Conservation (phyloP, 2,797 vertebrate genomes). For the Aplochiton taeniatus region DNA sequence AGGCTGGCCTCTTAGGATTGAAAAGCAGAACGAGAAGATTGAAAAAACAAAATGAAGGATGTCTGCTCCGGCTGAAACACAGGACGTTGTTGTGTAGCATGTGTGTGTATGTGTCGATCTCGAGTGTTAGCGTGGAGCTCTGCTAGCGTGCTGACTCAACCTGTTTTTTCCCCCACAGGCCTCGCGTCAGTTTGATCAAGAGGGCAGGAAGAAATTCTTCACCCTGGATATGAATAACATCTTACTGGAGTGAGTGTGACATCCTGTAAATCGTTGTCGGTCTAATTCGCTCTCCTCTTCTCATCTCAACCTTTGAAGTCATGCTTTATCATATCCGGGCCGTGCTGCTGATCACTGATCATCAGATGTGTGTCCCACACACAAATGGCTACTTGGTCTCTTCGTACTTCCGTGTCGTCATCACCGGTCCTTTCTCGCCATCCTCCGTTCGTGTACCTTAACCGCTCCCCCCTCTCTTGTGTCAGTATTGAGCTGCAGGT, state of each 20-base stretch:
- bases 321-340: too few relatives aligned
- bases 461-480: slow-evolving; percentile 5
- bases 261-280: slow-evolving; percentile 45
- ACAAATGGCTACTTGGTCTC: too few relatives aligned
- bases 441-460: too few relatives aligned
- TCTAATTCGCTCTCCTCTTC: slow-evolving; percentile 29
- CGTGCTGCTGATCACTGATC: too few relatives aligned
- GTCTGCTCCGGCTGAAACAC: too few relatives aligned
- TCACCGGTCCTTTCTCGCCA: background rate
- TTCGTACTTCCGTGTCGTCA: background rate
- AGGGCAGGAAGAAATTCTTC: slow-evolving; percentile 98
- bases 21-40: too few relatives aligned
- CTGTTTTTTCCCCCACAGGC: slow-evolving; percentile 74
- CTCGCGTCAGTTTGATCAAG: slow-evolving; percentile 95
- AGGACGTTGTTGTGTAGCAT: slow-evolving; percentile 62
- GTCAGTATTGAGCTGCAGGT: slow-evolving; percentile 94
- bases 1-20: too few relatives aligned
- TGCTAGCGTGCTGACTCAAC: slow-evolving; percentile 55
- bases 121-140: slow-evolving; percentile 29
- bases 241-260: slow-evolving; percentile 92
- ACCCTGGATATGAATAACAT: slow-evolving; percentile 99
- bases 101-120: slow-evolving; percentile 13
- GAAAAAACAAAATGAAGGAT: too few relatives aligned
- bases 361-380: too few relatives aligned
- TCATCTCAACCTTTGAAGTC: background rate